Evolutionary conservation across 1,140 invertebrate species (phyloP).

Genomic region (Hermetia illucens): DNA sequence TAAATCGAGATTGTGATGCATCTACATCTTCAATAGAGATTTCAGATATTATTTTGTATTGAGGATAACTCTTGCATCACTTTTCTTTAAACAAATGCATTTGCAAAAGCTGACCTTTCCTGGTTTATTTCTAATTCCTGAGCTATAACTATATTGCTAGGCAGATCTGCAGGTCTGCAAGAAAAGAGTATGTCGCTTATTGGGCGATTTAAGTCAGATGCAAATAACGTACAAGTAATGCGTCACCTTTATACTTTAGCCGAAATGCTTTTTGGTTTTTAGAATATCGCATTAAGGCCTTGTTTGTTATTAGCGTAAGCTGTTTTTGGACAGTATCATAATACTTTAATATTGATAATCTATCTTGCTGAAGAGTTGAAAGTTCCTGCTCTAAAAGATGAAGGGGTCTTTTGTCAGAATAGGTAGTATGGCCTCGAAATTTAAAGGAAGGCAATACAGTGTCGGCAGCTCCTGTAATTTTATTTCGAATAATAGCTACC

Average conservation of each 20-base stretch:
- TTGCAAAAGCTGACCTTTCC: too few relatives aligned
- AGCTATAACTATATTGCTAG: too few relatives aligned
- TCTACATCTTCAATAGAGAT: too few relatives aligned
- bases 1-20: too few relatives aligned
- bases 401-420: conserved; percentile 5
- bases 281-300: conserved; percentile 8
- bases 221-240: conserved; percentile 2
- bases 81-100: too few relatives aligned
- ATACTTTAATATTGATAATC: conserved; percentile 7
- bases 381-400: conserved; percentile 7
- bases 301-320: conserved; percentile 6
- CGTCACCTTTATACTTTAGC: conserved; percentile 4
- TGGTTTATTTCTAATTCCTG: too few relatives aligned
- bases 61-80: too few relatives aligned
- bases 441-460: conserved; percentile 4
- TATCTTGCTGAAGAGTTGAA: conserved; percentile 3
- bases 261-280: neutral
- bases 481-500: conserved; percentile 5
- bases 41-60: too few relatives aligned
- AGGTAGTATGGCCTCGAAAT: conserved; percentile 6
- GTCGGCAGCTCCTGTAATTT: conserved; percentile 1
- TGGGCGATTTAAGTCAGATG: too few relatives aligned
- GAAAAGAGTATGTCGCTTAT: too few relatives aligned
- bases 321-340: conserved; percentile 7
- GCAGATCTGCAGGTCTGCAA: too few relatives aligned